Evolutionary conservation across 2,888 invertebrate genomes (phyloP).

Genomic region (Tenthredo notha): DNA sequence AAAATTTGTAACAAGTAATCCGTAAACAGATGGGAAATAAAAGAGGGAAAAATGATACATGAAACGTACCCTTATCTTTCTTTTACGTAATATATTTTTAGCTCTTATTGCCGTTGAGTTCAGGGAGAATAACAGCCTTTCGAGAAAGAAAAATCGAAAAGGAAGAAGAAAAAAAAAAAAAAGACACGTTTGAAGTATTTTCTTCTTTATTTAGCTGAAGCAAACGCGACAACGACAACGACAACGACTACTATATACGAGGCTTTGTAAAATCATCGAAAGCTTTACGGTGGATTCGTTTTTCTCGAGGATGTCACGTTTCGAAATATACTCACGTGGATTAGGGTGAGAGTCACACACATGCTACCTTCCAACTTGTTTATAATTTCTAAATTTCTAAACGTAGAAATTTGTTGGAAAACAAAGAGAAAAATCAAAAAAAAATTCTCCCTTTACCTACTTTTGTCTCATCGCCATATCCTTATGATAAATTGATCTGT

Average conservation of each 20-base stretch:
- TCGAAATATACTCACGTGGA: conserved; percentile 15
- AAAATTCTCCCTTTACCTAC: neutral
- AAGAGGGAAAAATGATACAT: neutral
- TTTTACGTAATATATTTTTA: neutral
- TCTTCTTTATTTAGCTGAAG: neutral
- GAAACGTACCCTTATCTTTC: neutral
- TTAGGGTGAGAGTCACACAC: neutral
- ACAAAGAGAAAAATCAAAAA: no score
- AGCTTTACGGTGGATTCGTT: neutral
- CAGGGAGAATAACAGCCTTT: neutral
- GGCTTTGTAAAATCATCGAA: conserved; percentile 35
- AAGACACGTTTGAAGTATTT: neutral
- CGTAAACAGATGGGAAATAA: no score
- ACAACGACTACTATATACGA: neutral
- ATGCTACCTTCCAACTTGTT: no score
- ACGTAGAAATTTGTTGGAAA: neutral
- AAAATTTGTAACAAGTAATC: no score
- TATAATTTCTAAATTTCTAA: no score
- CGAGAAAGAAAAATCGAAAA: neutral
- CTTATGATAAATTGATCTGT: neutral
- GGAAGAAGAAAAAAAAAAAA: neutral
- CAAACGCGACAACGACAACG: neutral
- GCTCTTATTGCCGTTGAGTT: neutral
- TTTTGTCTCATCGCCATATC: neutral
- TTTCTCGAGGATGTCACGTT: conserved; percentile 11